A percentile compares a stretch with the other conserved stretches of the same genome.
phyloP scores from a whole-genome alignment of 2,888 invertebrate genomes.

The Liodrosophila aerea region DNA sequence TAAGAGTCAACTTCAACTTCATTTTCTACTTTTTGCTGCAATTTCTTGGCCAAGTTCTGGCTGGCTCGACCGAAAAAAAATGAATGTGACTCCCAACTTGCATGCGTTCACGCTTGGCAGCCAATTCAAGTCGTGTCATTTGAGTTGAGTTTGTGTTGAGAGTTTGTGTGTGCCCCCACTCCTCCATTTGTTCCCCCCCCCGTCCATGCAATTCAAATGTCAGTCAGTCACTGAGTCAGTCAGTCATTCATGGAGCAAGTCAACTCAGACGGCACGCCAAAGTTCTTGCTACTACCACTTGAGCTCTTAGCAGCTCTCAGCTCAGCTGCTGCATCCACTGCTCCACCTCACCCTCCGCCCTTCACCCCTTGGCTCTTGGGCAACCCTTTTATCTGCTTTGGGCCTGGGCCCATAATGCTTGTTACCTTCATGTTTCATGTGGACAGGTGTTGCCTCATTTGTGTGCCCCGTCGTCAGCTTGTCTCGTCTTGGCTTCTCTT shows the following conservation, averaged over 20 bases:
- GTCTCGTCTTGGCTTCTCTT: not conserved
- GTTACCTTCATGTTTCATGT: slow-evolving; percentile 30
- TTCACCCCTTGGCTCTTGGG: not conserved
- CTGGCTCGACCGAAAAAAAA: slow-evolving; percentile 35
- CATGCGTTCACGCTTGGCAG: slow-evolving; percentile 76
- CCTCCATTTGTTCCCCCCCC: not conserved
- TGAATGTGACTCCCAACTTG: slow-evolving; percentile 46
- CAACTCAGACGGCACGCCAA: slow-evolving; percentile 52
- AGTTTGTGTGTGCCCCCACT: slow-evolving; percentile 24
- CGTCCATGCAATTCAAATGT: slow-evolving; percentile 68
- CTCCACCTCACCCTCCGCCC: not conserved
- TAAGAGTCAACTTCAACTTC: slow-evolving; percentile 34
- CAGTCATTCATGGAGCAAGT: slow-evolving; percentile 31
- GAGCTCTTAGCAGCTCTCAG: slow-evolving; percentile 34
- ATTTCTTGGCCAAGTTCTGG: slow-evolving; percentile 52
- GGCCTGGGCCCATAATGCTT: slow-evolving; percentile 14
- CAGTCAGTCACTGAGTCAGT: slow-evolving; percentile 53
- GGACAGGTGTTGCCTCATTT: slow-evolving; percentile 68
- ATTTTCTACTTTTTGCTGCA: slow-evolving; percentile 12
- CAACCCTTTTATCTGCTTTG: not conserved
- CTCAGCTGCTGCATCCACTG: not conserved
- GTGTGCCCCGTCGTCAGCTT: slow-evolving; percentile 10
- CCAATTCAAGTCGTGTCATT: slow-evolving; percentile 76
- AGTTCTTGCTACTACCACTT: slow-evolving; percentile 54
- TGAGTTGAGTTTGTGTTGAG: slow-evolving; percentile 76